Evolutionary conservation across 2,888 invertebrate species (phyloP).

Genomic region (Chymomyza amoena): DNA sequence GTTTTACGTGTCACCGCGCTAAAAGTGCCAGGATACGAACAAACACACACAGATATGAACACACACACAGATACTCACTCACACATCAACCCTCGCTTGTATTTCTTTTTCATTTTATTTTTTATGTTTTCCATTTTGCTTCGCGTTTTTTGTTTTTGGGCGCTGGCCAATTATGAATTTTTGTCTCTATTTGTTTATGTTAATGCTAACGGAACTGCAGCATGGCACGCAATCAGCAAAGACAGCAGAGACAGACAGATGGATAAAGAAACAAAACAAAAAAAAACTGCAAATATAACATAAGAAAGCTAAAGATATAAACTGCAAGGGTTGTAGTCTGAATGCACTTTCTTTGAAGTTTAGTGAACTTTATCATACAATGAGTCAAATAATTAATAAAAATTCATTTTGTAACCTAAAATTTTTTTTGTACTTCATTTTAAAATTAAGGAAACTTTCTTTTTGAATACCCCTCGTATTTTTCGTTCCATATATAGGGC

Average conservation of each 20-base stretch:
- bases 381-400: too few relatives aligned
- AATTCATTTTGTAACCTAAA: too few relatives aligned
- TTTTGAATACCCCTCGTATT: too few relatives aligned
- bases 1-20: constrained; percentile 20
- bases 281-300: too few relatives aligned
- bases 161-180: constrained; percentile 60
- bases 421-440: too few relatives aligned
- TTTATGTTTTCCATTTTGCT: not conserved
- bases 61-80: not conserved
- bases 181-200: constrained; percentile 64
- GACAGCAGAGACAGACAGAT: not conserved
- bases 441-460: too few relatives aligned
- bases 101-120: constrained; percentile 16
- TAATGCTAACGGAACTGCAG: constrained; percentile 41
- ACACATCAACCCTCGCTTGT: constrained; percentile 3
- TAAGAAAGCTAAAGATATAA: too few relatives aligned
- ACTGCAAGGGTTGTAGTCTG: too few relatives aligned
- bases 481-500: too few relatives aligned
- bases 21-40: not conserved
- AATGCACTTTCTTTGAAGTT: too few relatives aligned
- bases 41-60: not conserved
- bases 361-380: too few relatives aligned
- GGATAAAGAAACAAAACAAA: not conserved
- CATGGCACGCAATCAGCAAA: not conserved
- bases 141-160: constrained; percentile 1